Evolutionary conservation across 2,113 vertebrate species (phyloP), one percentile per base, ranked within the genome.

Genomic region (Pomatorhinus ruficollis): DNA sequence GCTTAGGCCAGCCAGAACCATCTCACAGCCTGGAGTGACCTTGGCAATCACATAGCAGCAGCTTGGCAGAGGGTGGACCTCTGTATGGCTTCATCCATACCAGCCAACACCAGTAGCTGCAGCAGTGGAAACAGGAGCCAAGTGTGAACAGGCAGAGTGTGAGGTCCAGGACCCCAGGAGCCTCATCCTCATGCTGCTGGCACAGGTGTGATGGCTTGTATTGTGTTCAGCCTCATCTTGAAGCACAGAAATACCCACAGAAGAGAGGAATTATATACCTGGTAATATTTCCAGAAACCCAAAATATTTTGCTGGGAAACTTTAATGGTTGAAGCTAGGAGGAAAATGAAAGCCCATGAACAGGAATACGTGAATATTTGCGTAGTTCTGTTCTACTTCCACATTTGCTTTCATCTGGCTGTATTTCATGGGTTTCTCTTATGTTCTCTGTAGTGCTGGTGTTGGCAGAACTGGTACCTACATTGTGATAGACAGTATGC

Each of bases 401-500:
- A 6, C 27, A 3, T 66, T 68, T 60, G 7, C 50, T 91, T 84
- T 59, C 40, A 40, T 77, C 54, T 23, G 6, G 5, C 28, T 80
- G 65, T 40, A 9, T 82, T n/a, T 56, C 19, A 22, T 52, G 12
- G 17, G 5, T 87, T 87, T 94, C 53, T 95, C n/a, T 92, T 72
- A 3, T 40, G 6, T 96, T 37, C 89, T 91, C 84, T 95, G 2
- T 92, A 99, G 99, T 74, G 99, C 99, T 82, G 99, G 99, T 57
- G 99, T 99, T 87, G 99, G 99, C 88, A 98, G 99, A 95, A 99
- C 99, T 44, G 99, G 99, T 97, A 99, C 99, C 56, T 99, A 99
- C 98, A 99, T 99, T 74, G 99, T 99, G 75, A 99, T 99, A 80
- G 99, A 99, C 98, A 99, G 99, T 98, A 99, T 99, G 99, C 98